Percentiles rank a stretch among this genome's conserved stretches.
Evolutionary conservation across 2,113 vertebrate species (phyloP).

Genomic region (Muntiacus reevesi): DNA sequence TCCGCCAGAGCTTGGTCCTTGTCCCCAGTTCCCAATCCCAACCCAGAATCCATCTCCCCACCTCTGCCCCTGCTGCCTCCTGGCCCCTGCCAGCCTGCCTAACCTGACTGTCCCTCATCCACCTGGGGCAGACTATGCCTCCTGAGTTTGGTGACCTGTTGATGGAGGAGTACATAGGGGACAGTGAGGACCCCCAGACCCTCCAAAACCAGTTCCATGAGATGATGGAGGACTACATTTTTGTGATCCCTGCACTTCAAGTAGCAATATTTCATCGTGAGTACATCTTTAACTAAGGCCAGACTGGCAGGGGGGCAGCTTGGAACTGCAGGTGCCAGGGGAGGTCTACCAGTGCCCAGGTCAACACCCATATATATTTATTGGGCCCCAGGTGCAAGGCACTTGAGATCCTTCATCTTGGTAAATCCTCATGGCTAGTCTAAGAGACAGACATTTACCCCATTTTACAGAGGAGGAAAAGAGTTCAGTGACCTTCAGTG

Average conservation of each 20-base stretch:
- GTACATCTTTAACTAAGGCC: neutral
- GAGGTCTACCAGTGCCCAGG: neutral
- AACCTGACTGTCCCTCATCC: neutral
- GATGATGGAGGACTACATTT: conserved; percentile 77
- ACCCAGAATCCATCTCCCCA: neutral
- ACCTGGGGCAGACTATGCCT: conserved; percentile 17
- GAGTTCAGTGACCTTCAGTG: neutral
- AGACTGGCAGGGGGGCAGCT: neutral
- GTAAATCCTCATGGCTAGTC: neutral
- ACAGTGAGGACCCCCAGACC: conserved; percentile 73
- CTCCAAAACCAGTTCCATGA: conserved; percentile 79
- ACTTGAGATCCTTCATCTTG: neutral
- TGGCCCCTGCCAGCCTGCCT: neutral
- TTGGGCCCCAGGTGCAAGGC: neutral
- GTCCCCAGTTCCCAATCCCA: neutral
- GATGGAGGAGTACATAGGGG: conserved; percentile 81
- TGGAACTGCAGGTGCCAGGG: neutral
- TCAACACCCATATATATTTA: neutral
- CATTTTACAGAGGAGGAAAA: neutral
- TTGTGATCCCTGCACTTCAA: conserved; percentile 83
- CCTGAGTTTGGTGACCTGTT: conserved; percentile 42
- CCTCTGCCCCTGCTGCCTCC: neutral
- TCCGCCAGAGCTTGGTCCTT: neutral
- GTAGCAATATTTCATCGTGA: conserved; percentile 81
- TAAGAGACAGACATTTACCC: neutral